Evolutionary conservation across 1,140 invertebrate species (phyloP), one percentile per base, ranked within the genome.

Genomic region (Anastrepha ludens): DNA sequence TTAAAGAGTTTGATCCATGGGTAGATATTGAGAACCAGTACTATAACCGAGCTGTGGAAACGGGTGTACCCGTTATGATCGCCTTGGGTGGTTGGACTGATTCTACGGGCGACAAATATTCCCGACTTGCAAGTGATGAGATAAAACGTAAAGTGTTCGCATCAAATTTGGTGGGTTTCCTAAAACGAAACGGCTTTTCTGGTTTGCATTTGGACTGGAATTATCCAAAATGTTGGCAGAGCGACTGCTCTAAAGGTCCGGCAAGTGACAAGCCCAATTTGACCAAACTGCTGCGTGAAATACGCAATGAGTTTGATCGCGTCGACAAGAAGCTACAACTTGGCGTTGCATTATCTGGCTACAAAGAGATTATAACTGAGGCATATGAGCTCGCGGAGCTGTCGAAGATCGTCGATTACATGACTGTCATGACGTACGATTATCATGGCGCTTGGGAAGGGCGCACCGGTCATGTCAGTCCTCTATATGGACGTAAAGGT

Each of bases 71-170:
- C 90, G 95, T 98, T 0, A 89, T 98, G 2, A 91, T 99, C 20
- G 97, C 96, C 3, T 91, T 98, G 60, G 98, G 98, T n/a, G 98
- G 98, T 0, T 98, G 97, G 97, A 97, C 97, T 0, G 97, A 98
- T 91, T 98, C 97, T 6, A 94, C 95, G 3, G 97, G 96, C 0
- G 96, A 97, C 90, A 98, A 98, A 91, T 98, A 98, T 91, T 97
- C 96, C 0, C 95, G 95, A 78, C 91, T 97, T 17, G 96, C 97
- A 0, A 95, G 95, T 58, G 95, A 95, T 87, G 93, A 94, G 3
- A 93, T 94, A 5, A 93, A 95, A 13, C 94, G 97, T n/a, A 93
- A 95, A 67, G 95, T 95, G 87, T 98, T 97, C 89, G 95, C 96
- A 2, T 93, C 95, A 0, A 95, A 95, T 55, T 94, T 95, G 1